Percentiles rank a stretch among this genome's conserved stretches.
phyloP scores from a whole-genome alignment of 2,888 invertebrate species.

The Eilema depressum region DNA sequence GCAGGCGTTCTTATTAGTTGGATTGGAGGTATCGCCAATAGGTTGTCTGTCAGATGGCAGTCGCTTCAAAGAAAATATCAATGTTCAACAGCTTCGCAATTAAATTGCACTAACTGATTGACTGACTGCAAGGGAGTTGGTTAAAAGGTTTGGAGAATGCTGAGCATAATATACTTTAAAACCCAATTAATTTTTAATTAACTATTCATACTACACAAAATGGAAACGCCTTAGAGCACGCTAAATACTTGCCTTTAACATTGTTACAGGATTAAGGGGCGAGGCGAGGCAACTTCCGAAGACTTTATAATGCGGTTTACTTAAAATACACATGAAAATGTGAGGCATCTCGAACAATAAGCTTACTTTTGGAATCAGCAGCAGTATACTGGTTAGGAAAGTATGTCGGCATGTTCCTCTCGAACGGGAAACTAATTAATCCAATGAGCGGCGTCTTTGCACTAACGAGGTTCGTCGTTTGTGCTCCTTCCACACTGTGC shows the following conservation, averaged over 20 bases:
- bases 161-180: constrained; percentile 52
- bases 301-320: constrained; percentile 61
- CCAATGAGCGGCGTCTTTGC: constrained; percentile 81
- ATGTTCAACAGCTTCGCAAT: too few relatives aligned
- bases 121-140: too few relatives aligned
- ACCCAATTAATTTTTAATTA: constrained; percentile 73
- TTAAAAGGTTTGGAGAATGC: too few relatives aligned
- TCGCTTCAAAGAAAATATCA: too few relatives aligned
- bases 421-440: constrained; percentile 82
- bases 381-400: constrained; percentile 61
- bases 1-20: too few relatives aligned
- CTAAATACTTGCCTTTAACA: constrained; percentile 73
- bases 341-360: constrained; percentile 69
- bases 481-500: constrained; percentile 65
- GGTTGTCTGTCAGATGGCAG: too few relatives aligned
- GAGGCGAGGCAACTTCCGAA: constrained; percentile 64
- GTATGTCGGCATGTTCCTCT: constrained; percentile 72
- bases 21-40: too few relatives aligned
- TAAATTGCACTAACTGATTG: too few relatives aligned
- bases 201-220: constrained; percentile 71
- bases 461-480: constrained; percentile 82
- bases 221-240: constrained; percentile 62
- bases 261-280: constrained; percentile 73
- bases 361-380: constrained; percentile 59
- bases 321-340: constrained; percentile 76